phyloP scores from a whole-genome alignment of 2,113 vertebrate genomes.

The Scomber japonicus region DNA sequence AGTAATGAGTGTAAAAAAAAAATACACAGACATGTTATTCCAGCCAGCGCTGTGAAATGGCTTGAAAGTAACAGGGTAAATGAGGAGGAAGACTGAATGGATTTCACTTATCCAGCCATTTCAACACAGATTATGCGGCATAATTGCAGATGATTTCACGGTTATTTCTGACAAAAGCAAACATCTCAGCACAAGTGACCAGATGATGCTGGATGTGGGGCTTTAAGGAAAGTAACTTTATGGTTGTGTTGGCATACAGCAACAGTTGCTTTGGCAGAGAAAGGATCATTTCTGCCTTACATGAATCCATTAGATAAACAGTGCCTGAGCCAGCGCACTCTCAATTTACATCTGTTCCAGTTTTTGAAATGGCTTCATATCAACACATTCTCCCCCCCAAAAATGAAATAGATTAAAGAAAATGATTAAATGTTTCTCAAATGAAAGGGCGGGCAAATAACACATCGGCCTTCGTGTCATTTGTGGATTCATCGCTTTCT shows the following conservation, averaged over 20 bases:
- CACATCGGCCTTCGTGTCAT: not conserved
- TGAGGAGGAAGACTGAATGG: constrained; percentile 17
- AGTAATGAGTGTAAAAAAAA: no score
- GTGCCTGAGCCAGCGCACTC: not conserved
- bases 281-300: constrained; percentile 16
- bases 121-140: constrained; percentile 35
- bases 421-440: constrained; percentile 20
- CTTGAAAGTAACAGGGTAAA: not conserved
- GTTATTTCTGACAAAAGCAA: constrained; percentile 52
- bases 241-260: constrained; percentile 15
- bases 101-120: constrained; percentile 42
- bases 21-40: no score
- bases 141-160: constrained; percentile 50
- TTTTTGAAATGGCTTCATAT: not conserved
- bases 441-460: constrained; percentile 4
- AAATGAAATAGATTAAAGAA: not conserved
- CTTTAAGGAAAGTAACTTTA: constrained; percentile 32
- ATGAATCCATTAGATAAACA: constrained; percentile 34
- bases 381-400: not conserved
- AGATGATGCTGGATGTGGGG: not conserved
- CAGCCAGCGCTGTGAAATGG: not conserved
- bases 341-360: constrained; percentile 31
- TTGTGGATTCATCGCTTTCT: constrained; percentile 24
- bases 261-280: constrained; percentile 16
- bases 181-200: constrained; percentile 63